Evolutionary conservation across 2,888 invertebrate species (phyloP).

Genomic region (Lamellibrachia satsuma): DNA sequence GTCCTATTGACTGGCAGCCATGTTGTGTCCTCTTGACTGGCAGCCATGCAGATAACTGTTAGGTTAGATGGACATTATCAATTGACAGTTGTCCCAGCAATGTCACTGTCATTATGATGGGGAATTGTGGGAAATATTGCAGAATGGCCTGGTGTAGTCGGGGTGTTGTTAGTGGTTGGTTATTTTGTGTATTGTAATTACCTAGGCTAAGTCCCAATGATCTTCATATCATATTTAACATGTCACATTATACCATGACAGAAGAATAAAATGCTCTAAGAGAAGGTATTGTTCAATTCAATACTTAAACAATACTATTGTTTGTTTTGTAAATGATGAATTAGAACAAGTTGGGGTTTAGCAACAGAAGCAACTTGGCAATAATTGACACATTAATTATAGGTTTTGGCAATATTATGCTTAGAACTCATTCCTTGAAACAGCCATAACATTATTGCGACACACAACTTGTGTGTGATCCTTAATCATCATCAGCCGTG

Average conservation of each 20-base stretch:
- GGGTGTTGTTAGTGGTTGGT: too few relatives aligned
- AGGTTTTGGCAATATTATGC: neutral
- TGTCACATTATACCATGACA: neutral
- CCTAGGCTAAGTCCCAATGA: too few relatives aligned
- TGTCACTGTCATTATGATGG: too few relatives aligned
- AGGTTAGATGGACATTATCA: neutral
- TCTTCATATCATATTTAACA: neutral
- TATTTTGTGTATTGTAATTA: too few relatives aligned
- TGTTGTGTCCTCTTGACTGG: neutral
- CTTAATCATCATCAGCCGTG: neutral
- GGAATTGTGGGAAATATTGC: too few relatives aligned
- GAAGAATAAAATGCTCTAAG: neutral
- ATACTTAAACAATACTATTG: too few relatives aligned
- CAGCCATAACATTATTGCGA: neutral
- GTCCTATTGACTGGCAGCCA: neutral
- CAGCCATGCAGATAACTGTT: neutral
- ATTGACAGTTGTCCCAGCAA: neutral
- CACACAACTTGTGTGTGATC: neutral
- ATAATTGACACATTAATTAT: neutral
- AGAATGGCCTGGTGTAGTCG: too few relatives aligned
- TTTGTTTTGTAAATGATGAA: neutral
- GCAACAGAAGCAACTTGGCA: neutral
- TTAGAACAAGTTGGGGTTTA: neutral
- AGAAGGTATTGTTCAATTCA: neutral
- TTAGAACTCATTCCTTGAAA: neutral